A percentile compares a stretch with the other conserved stretches of the same genome.
These are phyloP conservation scores for Elegia similella DNA, from an alignment of 2,888 invertebrate genomes.

Conservation along the genomic window DNA sequence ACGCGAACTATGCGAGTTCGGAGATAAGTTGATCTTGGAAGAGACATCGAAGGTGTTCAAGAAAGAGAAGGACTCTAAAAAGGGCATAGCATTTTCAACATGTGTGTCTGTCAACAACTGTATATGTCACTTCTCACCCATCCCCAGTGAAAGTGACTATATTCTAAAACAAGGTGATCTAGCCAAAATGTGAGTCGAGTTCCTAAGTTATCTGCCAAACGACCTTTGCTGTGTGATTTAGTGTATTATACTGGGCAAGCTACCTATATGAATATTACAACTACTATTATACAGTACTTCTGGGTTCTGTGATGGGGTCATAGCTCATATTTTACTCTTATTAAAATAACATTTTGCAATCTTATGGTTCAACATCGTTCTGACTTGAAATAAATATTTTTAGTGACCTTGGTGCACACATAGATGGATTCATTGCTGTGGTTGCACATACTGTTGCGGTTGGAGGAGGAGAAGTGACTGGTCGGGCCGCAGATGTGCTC, in stretches of 20 bases:
- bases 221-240: background rate
- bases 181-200: conserved; percentile 94
- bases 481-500: conserved; percentile 96
- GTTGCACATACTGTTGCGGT: conserved; percentile 97
- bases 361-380: too few relatives aligned
- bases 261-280: too few relatives aligned
- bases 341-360: too few relatives aligned
- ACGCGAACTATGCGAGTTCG: conserved; percentile 94
- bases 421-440: conserved; percentile 99
- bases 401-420: conserved; percentile 98
- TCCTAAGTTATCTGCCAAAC: background rate
- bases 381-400: conserved; percentile 34
- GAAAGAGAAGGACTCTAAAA: conserved; percentile 98
- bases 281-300: too few relatives aligned
- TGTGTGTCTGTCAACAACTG: conserved; percentile 99
- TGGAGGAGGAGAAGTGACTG: conserved; percentile 89
- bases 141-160: conserved; percentile 94
- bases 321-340: too few relatives aligned
- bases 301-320: too few relatives aligned
- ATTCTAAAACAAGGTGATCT: conserved; percentile 94
- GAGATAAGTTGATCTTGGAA: conserved; percentile 92
- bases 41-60: conserved; percentile 98
- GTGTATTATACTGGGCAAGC: too few relatives aligned
- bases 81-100: conserved; percentile 99
- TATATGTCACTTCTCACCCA: conserved; percentile 99